A percentile compares a stretch with the other conserved stretches of the same genome.
phyloP scores from a whole-genome alignment of 2,797 vertebrate genomes.

The Rhinogobio ventralis region DNA sequence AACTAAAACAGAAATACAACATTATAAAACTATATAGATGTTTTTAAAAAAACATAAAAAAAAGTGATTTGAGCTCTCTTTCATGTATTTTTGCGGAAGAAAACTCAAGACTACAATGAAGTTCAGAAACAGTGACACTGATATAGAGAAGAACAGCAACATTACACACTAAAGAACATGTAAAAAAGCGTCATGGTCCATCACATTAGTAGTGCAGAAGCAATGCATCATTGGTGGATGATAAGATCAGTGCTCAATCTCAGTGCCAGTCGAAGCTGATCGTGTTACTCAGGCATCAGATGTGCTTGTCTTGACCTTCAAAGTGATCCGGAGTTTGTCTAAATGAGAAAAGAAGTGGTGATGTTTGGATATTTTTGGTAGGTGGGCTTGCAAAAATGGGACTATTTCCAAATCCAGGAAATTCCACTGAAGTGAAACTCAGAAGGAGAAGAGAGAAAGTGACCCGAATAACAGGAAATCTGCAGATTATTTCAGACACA shows the following conservation, averaged over 20 bases:
- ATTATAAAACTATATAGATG: too few relatives aligned
- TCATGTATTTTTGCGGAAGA: too few relatives aligned
- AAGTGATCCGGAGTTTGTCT: slow-evolving; percentile 72
- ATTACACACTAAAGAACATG: too few relatives aligned
- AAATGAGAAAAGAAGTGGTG: slow-evolving; percentile 67
- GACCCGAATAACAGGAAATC: slow-evolving; percentile 74
- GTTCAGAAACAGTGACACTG: too few relatives aligned
- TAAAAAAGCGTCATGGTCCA: too few relatives aligned
- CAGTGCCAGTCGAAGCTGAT: slow-evolving; percentile 60
- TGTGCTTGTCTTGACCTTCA: slow-evolving; percentile 69
- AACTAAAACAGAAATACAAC: too few relatives aligned
- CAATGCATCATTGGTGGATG: not conserved
- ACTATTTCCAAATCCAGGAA: slow-evolving; percentile 76
- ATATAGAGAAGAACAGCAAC: too few relatives aligned
- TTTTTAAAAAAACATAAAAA: too few relatives aligned
- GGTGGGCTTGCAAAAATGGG: slow-evolving; percentile 57
- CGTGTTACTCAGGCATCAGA: slow-evolving; percentile 63
- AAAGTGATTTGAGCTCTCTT: too few relatives aligned
- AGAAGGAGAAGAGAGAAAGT: slow-evolving; percentile 66
- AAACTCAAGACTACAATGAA: too few relatives aligned
- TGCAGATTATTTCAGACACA: slow-evolving; percentile 74
- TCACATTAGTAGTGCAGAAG: not conserved
- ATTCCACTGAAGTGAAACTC: slow-evolving; percentile 77
- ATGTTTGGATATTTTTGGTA: slow-evolving; percentile 54
- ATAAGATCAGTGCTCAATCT: slow-evolving; percentile 58